Conservation (phyloP, 2,113 vertebrate genomes). For the Phaethornis superciliosus region DNA sequence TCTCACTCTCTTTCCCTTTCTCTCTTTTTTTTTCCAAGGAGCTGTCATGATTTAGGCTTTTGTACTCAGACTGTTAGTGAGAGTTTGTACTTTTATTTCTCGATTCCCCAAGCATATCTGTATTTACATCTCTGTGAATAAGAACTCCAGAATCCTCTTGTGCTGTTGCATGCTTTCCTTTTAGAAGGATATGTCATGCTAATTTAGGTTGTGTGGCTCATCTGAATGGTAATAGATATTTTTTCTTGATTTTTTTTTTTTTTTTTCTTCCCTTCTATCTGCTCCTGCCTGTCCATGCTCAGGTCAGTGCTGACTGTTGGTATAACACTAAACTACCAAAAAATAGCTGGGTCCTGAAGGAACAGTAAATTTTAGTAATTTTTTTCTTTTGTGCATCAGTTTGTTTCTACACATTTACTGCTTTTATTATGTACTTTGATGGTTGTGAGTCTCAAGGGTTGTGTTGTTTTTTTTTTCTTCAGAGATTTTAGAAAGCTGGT, state of each 20-base stretch:
- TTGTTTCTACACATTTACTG: not conserved
- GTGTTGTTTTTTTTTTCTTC: not conserved
- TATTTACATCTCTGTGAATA: not conserved
- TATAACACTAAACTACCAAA: not conserved
- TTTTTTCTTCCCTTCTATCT: not conserved
- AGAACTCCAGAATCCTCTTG: not conserved
- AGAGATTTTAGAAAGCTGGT: conserved; percentile 5
- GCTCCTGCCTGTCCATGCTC: not conserved
- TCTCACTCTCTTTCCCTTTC: not conserved
- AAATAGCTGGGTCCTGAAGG: not conserved
- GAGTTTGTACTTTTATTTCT: not conserved
- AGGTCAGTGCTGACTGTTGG: not conserved
- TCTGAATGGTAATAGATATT: not conserved
- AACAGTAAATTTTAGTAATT: not conserved
- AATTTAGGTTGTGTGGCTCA: not conserved
- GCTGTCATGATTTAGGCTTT: fast-evolving
- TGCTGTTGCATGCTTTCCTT: not conserved
- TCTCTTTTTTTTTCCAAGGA: not conserved
- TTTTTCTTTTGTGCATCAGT: not conserved
- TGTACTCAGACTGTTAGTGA: not conserved
- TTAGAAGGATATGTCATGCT: not conserved
- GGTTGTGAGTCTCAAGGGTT: not conserved
- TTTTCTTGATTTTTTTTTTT: not conserved
- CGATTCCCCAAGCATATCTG: not conserved
- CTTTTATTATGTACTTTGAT: not conserved